Percentiles rank a stretch among this genome's conserved stretches.
These are phyloP conservation scores for Agriopis leucophaearia DNA, from an alignment of 2,888 invertebrate genomes.

Conservation along the genomic window DNA sequence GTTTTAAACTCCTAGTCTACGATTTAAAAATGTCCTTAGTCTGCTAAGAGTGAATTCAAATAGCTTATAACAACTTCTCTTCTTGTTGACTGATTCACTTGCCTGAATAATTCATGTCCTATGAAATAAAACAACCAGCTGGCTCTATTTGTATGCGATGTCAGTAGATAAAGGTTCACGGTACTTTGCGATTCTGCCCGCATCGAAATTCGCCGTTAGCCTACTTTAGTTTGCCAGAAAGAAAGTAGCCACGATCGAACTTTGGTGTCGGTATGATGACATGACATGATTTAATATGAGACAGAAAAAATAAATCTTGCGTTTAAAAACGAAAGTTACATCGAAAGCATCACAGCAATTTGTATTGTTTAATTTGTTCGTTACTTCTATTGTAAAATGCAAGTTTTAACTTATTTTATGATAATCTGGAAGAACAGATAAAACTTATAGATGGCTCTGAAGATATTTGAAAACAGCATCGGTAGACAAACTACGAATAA, in stretches of 20 bases:
- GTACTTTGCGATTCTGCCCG: constrained; percentile 71
- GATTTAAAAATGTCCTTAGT: constrained; percentile 20
- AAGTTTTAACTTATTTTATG: background rate
- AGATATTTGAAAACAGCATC: background rate
- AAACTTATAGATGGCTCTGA: background rate
- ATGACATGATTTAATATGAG: constrained; percentile 57
- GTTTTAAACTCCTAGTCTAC: constrained; percentile 19
- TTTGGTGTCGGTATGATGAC: constrained; percentile 48
- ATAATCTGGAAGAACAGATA: background rate
- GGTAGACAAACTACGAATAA: too few species aligned
- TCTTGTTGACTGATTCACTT: constrained; percentile 18
- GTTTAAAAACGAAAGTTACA: constrained; percentile 16
- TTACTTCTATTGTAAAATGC: too few species aligned
- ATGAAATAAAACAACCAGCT: constrained; percentile 34
- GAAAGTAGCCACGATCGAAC: constrained; percentile 70
- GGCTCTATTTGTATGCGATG: constrained; percentile 67
- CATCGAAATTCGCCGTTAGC: constrained; percentile 79
- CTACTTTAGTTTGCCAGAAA: constrained; percentile 77
- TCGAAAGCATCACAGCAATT: background rate
- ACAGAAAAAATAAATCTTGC: constrained; percentile 13
- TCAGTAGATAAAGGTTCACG: constrained; percentile 57
- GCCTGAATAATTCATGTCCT: constrained; percentile 44
- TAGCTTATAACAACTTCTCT: constrained; percentile 22
- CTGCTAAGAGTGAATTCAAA: constrained; percentile 30
- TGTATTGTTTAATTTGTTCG: too few species aligned